Evolutionary conservation across 53 echinoderm and acorn worm species (phyloP).

Genomic region (Astropecten irregularis): DNA sequence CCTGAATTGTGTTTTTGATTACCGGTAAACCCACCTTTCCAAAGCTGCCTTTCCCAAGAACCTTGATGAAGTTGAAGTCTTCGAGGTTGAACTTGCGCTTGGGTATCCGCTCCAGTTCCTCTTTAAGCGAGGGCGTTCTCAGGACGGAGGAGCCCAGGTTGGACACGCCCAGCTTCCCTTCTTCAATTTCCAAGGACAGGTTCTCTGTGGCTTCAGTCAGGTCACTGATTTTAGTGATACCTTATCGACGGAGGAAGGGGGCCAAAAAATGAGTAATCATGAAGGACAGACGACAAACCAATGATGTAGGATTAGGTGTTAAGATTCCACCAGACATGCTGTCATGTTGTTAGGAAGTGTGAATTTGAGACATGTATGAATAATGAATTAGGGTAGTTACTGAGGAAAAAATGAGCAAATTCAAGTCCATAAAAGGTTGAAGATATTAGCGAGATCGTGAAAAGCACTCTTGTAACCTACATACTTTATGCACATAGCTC

Average conservation of each 20-base stretch:
- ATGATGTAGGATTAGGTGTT: too few species aligned
- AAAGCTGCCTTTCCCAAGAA: conserved; percentile 97
- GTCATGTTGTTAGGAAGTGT: too few species aligned
- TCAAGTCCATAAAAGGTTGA: too few species aligned
- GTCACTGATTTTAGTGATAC: conserved; percentile 70
- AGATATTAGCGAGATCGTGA: too few species aligned
- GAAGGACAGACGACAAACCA: too few species aligned
- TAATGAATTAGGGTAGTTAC: too few species aligned
- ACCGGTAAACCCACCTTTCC: conserved; percentile 95
- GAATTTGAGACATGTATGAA: too few species aligned
- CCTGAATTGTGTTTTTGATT: too few species aligned
- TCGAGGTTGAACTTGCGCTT: conserved; percentile 79
- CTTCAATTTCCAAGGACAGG: conserved; percentile 42
- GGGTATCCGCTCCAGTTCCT: conserved; percentile 87
- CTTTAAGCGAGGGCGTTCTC: conserved; percentile 79
- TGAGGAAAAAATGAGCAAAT: too few species aligned
- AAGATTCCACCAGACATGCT: too few species aligned
- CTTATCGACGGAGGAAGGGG: conserved; percentile 16
- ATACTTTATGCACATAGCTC: too few species aligned
- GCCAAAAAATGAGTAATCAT: conserved; percentile 23
- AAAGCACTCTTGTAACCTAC: too few species aligned
- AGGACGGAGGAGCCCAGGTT: conserved; percentile 33
- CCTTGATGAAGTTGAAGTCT: conserved; percentile 98
- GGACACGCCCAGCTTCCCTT: conserved; percentile 23
- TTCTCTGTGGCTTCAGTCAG: conserved; percentile 48